Conservation (phyloP, 2,888 invertebrate species). For the Odontomyia ornata region DNA sequence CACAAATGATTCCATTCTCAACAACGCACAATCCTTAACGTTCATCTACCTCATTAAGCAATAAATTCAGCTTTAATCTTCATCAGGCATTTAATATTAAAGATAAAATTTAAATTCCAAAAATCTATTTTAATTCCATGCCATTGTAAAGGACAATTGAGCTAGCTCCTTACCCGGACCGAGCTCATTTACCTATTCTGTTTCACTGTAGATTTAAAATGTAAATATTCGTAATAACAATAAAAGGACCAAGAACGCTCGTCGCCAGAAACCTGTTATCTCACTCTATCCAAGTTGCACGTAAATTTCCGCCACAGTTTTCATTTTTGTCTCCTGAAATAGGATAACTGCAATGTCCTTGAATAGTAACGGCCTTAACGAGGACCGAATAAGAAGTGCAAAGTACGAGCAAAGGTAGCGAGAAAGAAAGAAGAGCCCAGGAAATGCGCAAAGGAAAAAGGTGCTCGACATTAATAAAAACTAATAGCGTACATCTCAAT, state of each 20-base stretch:
- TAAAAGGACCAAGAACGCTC: constrained; percentile 29
- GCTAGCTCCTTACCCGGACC: neutral
- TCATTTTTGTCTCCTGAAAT: neutral
- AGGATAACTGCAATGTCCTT: constrained; percentile 14
- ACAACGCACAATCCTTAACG: too few species aligned
- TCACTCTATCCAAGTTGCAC: neutral
- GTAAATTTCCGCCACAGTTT: constrained; percentile 5
- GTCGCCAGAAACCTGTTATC: neutral
- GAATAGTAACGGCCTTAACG: constrained; percentile 28
- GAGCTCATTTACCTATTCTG: neutral
- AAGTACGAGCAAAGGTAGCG: neutral
- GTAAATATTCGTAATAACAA: constrained; percentile 46
- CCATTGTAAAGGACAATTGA: too few species aligned
- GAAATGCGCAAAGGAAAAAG: constrained; percentile 34
- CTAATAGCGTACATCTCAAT: constrained; percentile 42
- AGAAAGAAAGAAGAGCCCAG: neutral
- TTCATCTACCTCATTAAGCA: too few species aligned
- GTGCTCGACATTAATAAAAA: constrained; percentile 44
- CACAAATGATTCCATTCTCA: too few species aligned
- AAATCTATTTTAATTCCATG: too few species aligned
- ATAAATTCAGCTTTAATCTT: too few species aligned
- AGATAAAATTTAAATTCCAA: too few species aligned
- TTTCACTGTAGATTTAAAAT: constrained; percentile 45
- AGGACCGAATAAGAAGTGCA: neutral
- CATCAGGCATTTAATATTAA: too few species aligned